Base-by-base conservation (phyloP, 2,888 invertebrate species). In the Troides helena region DNA sequence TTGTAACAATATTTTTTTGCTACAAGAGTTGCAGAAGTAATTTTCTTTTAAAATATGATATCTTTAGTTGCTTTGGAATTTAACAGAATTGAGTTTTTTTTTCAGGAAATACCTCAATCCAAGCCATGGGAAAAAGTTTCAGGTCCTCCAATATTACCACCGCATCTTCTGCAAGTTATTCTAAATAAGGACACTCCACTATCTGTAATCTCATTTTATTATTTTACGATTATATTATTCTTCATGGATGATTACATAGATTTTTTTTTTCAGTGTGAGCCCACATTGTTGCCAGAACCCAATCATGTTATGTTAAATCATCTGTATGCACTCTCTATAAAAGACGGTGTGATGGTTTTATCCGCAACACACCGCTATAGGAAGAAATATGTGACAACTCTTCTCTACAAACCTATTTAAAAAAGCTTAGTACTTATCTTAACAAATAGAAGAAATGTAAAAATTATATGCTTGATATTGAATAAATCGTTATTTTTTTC, bases 281-380 rank as follows among this genome's bases (percentile, higher is more conserved):
- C 99, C 65, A 99, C 99, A 64, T 94, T 99, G 78, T 93, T 99
- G 78, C 99, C 99, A n/a, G 99, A 99, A 92, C 99, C 99, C 65
- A 99, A 99, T 88, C 99, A 99, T 86, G 99, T 99, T 39, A 99
- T 99, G 99, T 93, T 99, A 82, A 99, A 99, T 90, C 99, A 99
- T 89, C 93, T 99, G 68, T 99, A 99, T 89, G 99, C 99, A n/a
- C 93, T 99, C 74, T 99, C 99, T 63, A 99, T 99, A 81, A 99
- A 99, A 93, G 99, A 99, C 89, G 99, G 99, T 65, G 99, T 99
- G 4, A 99, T 99, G 99, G 99, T 99, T 58, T 93, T 99, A 50
- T 99, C 99, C 81, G 99, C 99, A 18, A 99, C 99, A 7, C 99
- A 99, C 90, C 95, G 99, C 74, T 99, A 99, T 88, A 95, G 99